Conservation (phyloP, 2,888 invertebrate genomes). For the Lochmaea capreae region DNA sequence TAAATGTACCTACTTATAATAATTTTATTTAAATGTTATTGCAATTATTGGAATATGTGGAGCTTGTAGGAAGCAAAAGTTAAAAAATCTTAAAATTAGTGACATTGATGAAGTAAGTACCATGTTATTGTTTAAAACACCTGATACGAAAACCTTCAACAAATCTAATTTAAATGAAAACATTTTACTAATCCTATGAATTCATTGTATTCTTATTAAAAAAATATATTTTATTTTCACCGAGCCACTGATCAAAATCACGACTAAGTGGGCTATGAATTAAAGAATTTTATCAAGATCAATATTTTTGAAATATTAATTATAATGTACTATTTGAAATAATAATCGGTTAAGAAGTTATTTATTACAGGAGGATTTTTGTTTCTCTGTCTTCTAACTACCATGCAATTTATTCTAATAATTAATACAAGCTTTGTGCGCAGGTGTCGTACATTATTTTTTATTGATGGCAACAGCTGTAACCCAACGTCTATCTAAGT, state of each 20-base stretch:
- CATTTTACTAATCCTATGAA: not conserved
- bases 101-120: no score
- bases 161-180: no score
- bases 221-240: not conserved
- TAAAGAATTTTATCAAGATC: conserved; percentile 28
- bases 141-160: no score
- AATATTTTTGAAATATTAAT: conserved; percentile 22
- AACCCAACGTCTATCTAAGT: not conserved
- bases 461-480: conserved; percentile 23
- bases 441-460: conserved; percentile 26
- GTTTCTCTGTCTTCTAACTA: conserved; percentile 25
- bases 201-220: not conserved
- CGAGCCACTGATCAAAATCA: conserved; percentile 15
- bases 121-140: no score
- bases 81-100: no score
- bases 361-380: conserved; percentile 31
- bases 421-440: conserved; percentile 21
- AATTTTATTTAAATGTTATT: no score
- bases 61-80: no score
- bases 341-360: conserved; percentile 30
- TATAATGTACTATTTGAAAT: conserved; percentile 33
- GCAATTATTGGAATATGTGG: no score
- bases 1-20: no score
- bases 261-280: conserved; percentile 29
- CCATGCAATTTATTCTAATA: conserved; percentile 30